Base-by-base conservation (phyloP, 2,113 vertebrate species). In the Poeciliopsis turrubarensis region DNA sequence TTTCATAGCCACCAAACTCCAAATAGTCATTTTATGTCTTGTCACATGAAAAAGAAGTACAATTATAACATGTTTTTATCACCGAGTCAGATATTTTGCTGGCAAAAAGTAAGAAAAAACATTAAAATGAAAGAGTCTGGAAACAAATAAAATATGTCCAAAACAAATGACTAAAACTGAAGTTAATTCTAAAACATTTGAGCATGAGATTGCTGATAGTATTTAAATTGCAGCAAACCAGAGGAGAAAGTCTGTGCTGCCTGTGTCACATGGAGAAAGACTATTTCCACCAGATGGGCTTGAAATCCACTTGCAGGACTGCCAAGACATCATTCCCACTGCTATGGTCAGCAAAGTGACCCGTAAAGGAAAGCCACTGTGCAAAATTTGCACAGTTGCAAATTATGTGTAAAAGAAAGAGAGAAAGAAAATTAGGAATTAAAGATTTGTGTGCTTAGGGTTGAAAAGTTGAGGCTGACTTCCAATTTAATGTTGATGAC, bases 181-280 rank as follows among this genome's bases (percentile, higher is more conserved):
- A 64, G 26, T 64, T 54, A 79, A 54, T 79, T 73, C 62, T 34
- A 64, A 30, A 79, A 26, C 25, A 54, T 72, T 60, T 9, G 5
- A 74, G 61, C 26, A 51, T 68, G 66, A 60, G 44, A 47, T 68
- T 26, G 67, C 61, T 81, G 81, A 86, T 70, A 79, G 65, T 64
- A 85, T 82, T 27, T 69, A 65, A 89, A 82, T 79, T 80, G 75
- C 32, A 77, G 73, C 71, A 84, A 86, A 90, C 39, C 79, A 82
- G 64, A 19, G 73, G 65, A 65, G 60, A 72, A 68, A 37, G 32
- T 70, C 37, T 65, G 78, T 77, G 27, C 41, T 51, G 69, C 32
- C 81, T 73, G 31, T 47, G 60, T 67, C 73, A 85, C 54, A 80
- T 41, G 22, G 25, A 60, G 37, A 63, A 73, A 63, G 39, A 80